phyloP scores from a whole-genome alignment of 2,113 vertebrate genomes.

The Pimephales promelas region DNA sequence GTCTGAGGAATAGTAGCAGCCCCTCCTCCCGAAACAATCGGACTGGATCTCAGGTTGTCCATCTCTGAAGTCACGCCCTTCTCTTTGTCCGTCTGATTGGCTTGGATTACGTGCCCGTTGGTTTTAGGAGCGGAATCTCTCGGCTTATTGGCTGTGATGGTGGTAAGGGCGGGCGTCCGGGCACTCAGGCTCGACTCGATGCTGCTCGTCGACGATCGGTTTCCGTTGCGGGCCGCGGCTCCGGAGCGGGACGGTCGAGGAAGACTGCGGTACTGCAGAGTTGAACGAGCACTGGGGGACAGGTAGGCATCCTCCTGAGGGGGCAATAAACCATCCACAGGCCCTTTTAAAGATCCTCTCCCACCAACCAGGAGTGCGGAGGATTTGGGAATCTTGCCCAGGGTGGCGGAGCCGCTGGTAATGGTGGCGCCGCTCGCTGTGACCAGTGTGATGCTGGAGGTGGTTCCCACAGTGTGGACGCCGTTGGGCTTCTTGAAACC shows the following conservation, averaged over 20 bases:
- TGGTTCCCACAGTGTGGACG: slow-evolving; percentile 36
- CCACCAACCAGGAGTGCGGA: slow-evolving; percentile 77
- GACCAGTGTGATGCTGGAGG: slow-evolving; percentile 84
- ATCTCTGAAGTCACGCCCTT: slow-evolving; percentile 90
- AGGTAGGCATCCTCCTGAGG: slow-evolving; percentile 92
- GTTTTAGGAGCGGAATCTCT: slow-evolving; percentile 76
- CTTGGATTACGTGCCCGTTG: slow-evolving; percentile 76
- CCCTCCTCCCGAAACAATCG: slow-evolving; percentile 75
- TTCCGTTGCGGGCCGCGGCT: slow-evolving; percentile 80
- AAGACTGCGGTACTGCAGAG: slow-evolving; percentile 94
- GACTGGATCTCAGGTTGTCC: slow-evolving; percentile 84
- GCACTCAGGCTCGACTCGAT: slow-evolving; percentile 91
- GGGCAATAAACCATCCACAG: slow-evolving; percentile 76
- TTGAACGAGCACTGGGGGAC: slow-evolving; percentile 86
- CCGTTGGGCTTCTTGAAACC: slow-evolving; percentile 94
- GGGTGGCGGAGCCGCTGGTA: slow-evolving; percentile 92
- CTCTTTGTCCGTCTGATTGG: slow-evolving; percentile 97
- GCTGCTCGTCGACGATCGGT: slow-evolving; percentile 97
- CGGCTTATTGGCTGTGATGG: slow-evolving; percentile 74
- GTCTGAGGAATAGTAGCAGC: slow-evolving; percentile 76
- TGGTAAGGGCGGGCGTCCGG: slow-evolving; percentile 66
- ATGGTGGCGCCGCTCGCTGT: slow-evolving; percentile 93
- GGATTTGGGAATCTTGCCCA: slow-evolving; percentile 96
- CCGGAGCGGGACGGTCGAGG: slow-evolving; percentile 92
- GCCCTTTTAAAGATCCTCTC: slow-evolving; percentile 76